Evolutionary conservation across 2,888 invertebrate genomes (phyloP).

Genomic region (Mythimna lalbum): DNA sequence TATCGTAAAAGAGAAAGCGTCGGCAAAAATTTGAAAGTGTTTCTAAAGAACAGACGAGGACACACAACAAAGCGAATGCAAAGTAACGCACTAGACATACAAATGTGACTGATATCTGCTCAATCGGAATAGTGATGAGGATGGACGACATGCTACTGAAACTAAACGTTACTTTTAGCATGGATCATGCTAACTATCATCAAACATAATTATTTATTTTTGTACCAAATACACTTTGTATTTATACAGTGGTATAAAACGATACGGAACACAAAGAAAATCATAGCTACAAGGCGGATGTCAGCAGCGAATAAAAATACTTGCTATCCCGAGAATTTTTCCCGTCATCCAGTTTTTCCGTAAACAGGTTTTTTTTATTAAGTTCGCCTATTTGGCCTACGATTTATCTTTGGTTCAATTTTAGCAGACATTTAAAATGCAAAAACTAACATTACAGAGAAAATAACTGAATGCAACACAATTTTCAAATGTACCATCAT

Average conservation of each 20-base stretch:
- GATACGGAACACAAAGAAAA: slow-evolving; percentile 1
- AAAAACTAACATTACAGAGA: too few species aligned
- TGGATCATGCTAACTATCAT: background rate
- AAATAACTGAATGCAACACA: background rate
- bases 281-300: background rate
- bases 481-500: background rate
- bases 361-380: background rate
- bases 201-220: background rate
- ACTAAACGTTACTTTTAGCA: slow-evolving; percentile 19
- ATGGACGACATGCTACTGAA: slow-evolving; percentile 63
- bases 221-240: background rate
- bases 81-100: slow-evolving; percentile 80
- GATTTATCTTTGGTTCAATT: background rate
- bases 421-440: background rate
- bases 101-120: slow-evolving; percentile 77
- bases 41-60: slow-evolving; percentile 77
- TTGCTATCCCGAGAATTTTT: slow-evolving; percentile 27
- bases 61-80: slow-evolving; percentile 78
- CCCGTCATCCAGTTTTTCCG: slow-evolving; percentile 1
- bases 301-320: slow-evolving; percentile 28
- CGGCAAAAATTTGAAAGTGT: slow-evolving; percentile 82
- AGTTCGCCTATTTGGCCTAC: background rate
- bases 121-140: slow-evolving; percentile 81
- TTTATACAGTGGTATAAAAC: slow-evolving; percentile 9
- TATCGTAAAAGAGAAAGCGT: slow-evolving; percentile 79